Percentiles rank a stretch among this genome's conserved stretches.
Conservation (phyloP, 2,113 vertebrate species). For the Muntiacus muntjak region DNA sequence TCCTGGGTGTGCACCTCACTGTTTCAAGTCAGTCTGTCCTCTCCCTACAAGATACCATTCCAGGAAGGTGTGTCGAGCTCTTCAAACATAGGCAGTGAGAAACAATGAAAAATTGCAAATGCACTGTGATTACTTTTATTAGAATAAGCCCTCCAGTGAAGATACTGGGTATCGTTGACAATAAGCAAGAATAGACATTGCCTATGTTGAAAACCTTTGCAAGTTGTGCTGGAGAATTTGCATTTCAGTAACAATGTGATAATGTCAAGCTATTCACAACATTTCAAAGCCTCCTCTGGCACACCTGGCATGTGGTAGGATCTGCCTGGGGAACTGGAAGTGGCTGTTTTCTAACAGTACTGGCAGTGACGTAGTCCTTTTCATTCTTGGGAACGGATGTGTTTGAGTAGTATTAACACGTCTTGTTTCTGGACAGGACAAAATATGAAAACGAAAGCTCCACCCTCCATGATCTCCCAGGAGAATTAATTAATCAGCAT, state of each 20-base stretch:
- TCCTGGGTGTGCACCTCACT: not conserved
- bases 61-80: not conserved
- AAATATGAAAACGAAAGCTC: conserved; percentile 69
- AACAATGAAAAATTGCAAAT: not conserved
- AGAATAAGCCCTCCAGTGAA: not conserved
- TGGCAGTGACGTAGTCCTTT: not conserved
- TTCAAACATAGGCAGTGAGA: not conserved
- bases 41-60: not conserved
- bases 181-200: not conserved
- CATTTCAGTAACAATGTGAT: conserved; percentile 56
- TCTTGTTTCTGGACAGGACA: conserved; percentile 72
- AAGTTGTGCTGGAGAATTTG: conserved; percentile 38
- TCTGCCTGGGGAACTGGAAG: conserved; percentile 33
- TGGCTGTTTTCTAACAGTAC: conserved; percentile 39
- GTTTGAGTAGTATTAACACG: conserved; percentile 67
- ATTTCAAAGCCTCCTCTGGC: conserved; percentile 45
- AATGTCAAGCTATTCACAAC: conserved; percentile 44
- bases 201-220: conserved; percentile 8
- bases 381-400: conserved; percentile 75
- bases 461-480: conserved; percentile 64
- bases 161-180: not conserved
- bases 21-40: not conserved
- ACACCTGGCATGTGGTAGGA: conserved; percentile 47
- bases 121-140: not conserved
- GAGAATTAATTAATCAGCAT: conserved; percentile 75